Percentiles rank a stretch among this genome's conserved stretches.
Evolutionary conservation across 2,888 invertebrate species (phyloP).

Genomic region (Hecatera dysodea): DNA sequence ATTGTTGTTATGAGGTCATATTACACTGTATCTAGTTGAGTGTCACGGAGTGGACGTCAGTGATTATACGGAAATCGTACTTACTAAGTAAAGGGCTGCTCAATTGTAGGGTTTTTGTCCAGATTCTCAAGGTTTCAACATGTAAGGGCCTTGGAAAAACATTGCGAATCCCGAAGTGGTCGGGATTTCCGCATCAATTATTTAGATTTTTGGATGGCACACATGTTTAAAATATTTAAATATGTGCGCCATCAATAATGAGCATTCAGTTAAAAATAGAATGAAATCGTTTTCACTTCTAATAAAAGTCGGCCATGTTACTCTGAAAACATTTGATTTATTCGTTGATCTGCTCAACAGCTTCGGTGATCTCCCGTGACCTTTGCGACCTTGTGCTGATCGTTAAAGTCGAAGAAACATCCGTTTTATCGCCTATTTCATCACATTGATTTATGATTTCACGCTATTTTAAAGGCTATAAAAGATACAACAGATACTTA

Average conservation of each 20-base stretch:
- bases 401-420: constrained; percentile 36
- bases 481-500: constrained; percentile 2
- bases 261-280: constrained; percentile 1
- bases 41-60: not conserved
- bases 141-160: too few relatives aligned
- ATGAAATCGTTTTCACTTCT: not conserved
- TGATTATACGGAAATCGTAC: not conserved
- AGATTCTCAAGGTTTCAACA: too few relatives aligned
- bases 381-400: constrained; percentile 4
- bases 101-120: too few relatives aligned
- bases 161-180: too few relatives aligned
- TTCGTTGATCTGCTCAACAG: constrained; percentile 5
- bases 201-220: not conserved
- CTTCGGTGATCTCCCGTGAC: constrained; percentile 14
- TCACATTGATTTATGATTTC: constrained; percentile 33
- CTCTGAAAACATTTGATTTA: constrained; percentile 7
- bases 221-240: not conserved
- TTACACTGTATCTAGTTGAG: not conserved
- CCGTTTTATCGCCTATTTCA: constrained; percentile 28
- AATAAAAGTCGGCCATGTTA: constrained; percentile 16
- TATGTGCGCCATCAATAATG: not conserved
- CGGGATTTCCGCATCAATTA: too few relatives aligned
- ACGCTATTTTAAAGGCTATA: constrained; percentile 9
- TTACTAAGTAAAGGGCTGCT: too few relatives aligned
- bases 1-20: too few relatives aligned